Percentiles rank a stretch among this genome's conserved stretches.
Evolutionary conservation across 2,797 vertebrate genomes (phyloP).

Genomic region (Lepilemur septentrionalis): DNA sequence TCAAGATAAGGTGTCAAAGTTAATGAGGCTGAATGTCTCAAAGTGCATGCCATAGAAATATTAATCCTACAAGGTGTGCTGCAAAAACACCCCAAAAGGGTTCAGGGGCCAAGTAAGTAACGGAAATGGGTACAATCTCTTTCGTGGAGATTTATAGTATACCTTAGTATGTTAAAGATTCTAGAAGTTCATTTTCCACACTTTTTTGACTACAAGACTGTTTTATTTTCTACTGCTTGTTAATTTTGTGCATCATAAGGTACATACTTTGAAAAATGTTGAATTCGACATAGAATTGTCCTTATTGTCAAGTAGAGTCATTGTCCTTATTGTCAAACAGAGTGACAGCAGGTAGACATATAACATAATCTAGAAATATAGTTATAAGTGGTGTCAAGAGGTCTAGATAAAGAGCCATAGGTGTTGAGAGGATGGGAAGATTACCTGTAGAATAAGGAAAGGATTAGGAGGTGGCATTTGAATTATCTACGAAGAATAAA

Average conservation of each 20-base stretch:
- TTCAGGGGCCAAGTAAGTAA: slow-evolving; percentile 13
- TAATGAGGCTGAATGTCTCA: background rate
- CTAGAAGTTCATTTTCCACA: background rate
- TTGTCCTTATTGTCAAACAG: background rate
- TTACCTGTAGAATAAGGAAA: background rate
- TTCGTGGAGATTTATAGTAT: background rate
- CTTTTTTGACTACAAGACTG: background rate
- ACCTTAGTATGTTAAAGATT: background rate
- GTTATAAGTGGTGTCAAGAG: background rate
- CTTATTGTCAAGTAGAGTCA: background rate
- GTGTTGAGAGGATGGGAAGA: background rate
- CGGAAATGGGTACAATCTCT: background rate
- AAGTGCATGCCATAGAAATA: background rate
- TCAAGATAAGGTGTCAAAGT: slow-evolving; percentile 34
- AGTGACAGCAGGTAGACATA: background rate
- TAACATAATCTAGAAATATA: background rate
- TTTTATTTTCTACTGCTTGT: background rate
- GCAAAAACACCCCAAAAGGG: background rate
- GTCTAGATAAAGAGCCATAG: background rate
- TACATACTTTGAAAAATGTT: slow-evolving; percentile 27
- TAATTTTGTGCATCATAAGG: slow-evolving; percentile 1
- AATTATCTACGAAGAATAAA: background rate
- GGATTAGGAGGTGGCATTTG: background rate
- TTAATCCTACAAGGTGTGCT: background rate
- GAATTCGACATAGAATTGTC: background rate